Percentiles rank a stretch among this genome's conserved stretches.
Evolutionary conservation across 92 coral and sea anemone species (phyloP).

Genomic region (Muricea muricata): DNA sequence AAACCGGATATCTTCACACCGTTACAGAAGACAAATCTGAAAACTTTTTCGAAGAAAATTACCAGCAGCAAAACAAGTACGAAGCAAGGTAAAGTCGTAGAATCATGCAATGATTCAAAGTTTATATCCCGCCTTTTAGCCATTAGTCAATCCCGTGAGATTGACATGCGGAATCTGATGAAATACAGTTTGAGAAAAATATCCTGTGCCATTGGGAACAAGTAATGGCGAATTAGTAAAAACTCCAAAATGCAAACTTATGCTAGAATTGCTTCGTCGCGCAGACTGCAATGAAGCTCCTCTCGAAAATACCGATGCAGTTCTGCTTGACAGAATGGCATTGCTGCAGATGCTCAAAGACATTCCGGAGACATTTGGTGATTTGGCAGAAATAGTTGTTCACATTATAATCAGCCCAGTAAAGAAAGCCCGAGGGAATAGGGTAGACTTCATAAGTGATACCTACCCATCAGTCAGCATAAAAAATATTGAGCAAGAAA

Average conservation of each 20-base stretch:
- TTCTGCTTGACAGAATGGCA: conserved; percentile 16
- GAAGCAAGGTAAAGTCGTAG: conserved; percentile 15
- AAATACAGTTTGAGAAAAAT: conserved; percentile 3
- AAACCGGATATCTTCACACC: conserved; percentile 6
- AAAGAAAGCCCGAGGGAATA: not conserved
- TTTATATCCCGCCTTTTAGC: conserved; percentile 19
- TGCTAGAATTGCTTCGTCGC: conserved; percentile 17
- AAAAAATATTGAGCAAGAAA: conserved; percentile 5
- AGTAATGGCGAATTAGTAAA: not conserved
- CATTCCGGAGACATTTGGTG: conserved; percentile 30
- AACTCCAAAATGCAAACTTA: conserved; percentile 12
- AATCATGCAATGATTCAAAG: not conserved
- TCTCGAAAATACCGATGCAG: not conserved
- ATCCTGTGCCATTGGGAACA: conserved; percentile 22
- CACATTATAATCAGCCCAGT: not conserved
- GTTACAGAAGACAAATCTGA: conserved; percentile 15
- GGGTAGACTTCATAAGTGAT: conserved; percentile 26
- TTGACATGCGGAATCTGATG: conserved; percentile 23
- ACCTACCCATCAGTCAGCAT: conserved; percentile 29
- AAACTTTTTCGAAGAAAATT: conserved; percentile 17
- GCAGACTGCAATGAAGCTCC: not conserved
- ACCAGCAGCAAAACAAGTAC: conserved; percentile 11
- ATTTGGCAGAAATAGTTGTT: not conserved
- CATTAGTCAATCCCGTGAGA: conserved; percentile 18
- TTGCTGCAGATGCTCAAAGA: conserved; percentile 4